Percentiles rank a stretch among this genome's conserved stretches.
Conservation (phyloP, 1,140 invertebrate species). For the Tachypleus tridentatus region DNA sequence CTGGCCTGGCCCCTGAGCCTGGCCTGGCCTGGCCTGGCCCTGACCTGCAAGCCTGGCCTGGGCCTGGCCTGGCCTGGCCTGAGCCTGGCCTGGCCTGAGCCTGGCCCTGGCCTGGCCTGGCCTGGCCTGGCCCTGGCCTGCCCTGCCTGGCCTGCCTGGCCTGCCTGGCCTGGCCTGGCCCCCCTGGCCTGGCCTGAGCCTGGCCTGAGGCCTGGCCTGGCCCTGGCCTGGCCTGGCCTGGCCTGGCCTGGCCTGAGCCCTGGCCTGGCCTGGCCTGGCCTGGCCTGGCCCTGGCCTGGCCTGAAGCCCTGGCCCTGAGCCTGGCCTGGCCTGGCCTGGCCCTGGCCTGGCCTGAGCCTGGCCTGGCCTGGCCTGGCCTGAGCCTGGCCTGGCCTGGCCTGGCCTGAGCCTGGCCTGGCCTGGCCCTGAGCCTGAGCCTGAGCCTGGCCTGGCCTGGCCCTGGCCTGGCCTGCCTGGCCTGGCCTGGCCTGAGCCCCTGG, state of each 20-base stretch:
- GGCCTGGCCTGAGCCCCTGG: constrained; percentile 21
- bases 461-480: too few relatives aligned
- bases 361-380: constrained; percentile 24
- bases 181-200: constrained; percentile 24
- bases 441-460: too few relatives aligned
- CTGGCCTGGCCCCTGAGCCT: too few relatives aligned
- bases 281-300: too few relatives aligned
- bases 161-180: too few relatives aligned
- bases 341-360: constrained; percentile 21
- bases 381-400: constrained; percentile 22
- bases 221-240: too few relatives aligned
- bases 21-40: constrained; percentile 26
- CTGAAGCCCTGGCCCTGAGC: too few relatives aligned
- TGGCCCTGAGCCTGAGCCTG: constrained; percentile 25
- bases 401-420: constrained; percentile 23
- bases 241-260: constrained; percentile 24
- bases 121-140: too few relatives aligned
- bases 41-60: constrained; percentile 25
- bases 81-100: constrained; percentile 21
- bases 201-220: constrained; percentile 24
- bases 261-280: constrained; percentile 20
- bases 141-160: constrained; percentile 25
- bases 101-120: constrained; percentile 26
- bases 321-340: constrained; percentile 26
- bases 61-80: constrained; percentile 23